A percentile compares a stretch with the other conserved stretches of the same genome.
These are phyloP conservation scores for Crocallis elinguaria DNA, from an alignment of 2,888 invertebrate genomes.

Conservation along the genomic window DNA sequence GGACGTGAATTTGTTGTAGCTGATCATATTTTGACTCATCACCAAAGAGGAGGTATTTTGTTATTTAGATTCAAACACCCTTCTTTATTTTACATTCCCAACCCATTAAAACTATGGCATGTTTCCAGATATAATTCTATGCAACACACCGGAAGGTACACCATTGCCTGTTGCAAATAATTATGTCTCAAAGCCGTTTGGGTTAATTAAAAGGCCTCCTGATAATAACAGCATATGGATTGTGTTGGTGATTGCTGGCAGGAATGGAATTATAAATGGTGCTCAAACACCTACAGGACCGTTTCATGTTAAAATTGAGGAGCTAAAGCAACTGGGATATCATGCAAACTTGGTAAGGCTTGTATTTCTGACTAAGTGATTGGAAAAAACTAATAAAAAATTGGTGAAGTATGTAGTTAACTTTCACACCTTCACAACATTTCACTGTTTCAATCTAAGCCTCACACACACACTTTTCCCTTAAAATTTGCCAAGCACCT, in stretches of 20 bases:
- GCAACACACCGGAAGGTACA: slow-evolving; percentile 79
- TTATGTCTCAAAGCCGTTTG: slow-evolving; percentile 80
- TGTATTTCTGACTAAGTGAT: background rate
- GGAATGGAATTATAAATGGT: slow-evolving; percentile 85
- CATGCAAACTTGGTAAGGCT: slow-evolving; percentile 82
- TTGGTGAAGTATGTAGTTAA: no score
- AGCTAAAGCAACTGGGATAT: slow-evolving; percentile 86
- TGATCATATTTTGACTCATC: slow-evolving; percentile 88
- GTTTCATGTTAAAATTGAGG: slow-evolving; percentile 86
- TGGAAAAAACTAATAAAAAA: background rate
- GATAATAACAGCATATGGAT: slow-evolving; percentile 79
- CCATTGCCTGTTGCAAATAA: slow-evolving; percentile 74
- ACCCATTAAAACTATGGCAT: no score
- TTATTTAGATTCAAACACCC: background rate
- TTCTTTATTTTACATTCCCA: no score
- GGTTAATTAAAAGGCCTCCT: slow-evolving; percentile 62
- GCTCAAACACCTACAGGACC: slow-evolving; percentile 82
- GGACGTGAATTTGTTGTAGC: slow-evolving; percentile 73
- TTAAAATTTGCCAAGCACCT: no score
- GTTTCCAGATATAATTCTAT: slow-evolving; percentile 85
- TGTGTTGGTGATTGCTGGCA: slow-evolving; percentile 85
- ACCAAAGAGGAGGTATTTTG: slow-evolving; percentile 85
- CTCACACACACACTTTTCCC: no score
- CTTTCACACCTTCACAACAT: no score
- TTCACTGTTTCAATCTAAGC: no score